Percentiles rank a stretch among this genome's conserved stretches.
Conservation (phyloP, 2,888 invertebrate genomes). For the Baccha elongata region DNA sequence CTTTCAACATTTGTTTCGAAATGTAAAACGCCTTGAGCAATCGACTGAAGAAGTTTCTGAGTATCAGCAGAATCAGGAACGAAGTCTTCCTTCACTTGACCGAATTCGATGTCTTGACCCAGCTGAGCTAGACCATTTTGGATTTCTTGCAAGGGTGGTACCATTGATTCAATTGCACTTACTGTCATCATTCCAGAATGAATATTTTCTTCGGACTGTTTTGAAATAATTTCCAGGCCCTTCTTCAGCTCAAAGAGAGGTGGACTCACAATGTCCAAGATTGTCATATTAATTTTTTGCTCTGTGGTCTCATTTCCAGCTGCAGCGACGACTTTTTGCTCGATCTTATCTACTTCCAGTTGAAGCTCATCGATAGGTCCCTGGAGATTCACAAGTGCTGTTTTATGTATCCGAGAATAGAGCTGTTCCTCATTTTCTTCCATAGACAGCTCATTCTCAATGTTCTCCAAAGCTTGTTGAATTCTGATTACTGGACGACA, state of each 20-base stretch:
- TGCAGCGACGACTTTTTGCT: constrained; percentile 77
- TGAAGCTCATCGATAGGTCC: constrained; percentile 79
- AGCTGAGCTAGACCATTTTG: constrained; percentile 83
- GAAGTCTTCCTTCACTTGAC: constrained; percentile 79
- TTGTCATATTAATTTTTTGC: constrained; percentile 84
- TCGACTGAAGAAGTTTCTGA: constrained; percentile 81
- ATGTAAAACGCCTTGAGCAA: constrained; percentile 81
- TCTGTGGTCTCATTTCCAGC: constrained; percentile 79
- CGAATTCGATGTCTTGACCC: constrained; percentile 82
- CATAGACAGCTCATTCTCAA: constrained; percentile 80
- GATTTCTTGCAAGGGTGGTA: constrained; percentile 85
- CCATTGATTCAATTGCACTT: constrained; percentile 82
- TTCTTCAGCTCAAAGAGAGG: constrained; percentile 86
- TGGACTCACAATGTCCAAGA: constrained; percentile 86
- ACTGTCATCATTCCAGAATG: constrained; percentile 82
- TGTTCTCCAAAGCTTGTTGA: constrained; percentile 82
- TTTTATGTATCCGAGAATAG: constrained; percentile 80
- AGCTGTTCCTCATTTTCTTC: constrained; percentile 80
- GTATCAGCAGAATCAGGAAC: constrained; percentile 80
- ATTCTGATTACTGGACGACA: constrained; percentile 82
- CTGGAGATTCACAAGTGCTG: constrained; percentile 79
- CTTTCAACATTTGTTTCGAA: constrained; percentile 81
- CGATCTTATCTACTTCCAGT: constrained; percentile 77
- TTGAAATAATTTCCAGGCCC: constrained; percentile 84
- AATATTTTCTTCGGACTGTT: constrained; percentile 77